These are phyloP conservation scores for Labeo calbasu DNA, from an alignment of 2,797 vertebrate genomes.

Conservation along the genomic window DNA sequence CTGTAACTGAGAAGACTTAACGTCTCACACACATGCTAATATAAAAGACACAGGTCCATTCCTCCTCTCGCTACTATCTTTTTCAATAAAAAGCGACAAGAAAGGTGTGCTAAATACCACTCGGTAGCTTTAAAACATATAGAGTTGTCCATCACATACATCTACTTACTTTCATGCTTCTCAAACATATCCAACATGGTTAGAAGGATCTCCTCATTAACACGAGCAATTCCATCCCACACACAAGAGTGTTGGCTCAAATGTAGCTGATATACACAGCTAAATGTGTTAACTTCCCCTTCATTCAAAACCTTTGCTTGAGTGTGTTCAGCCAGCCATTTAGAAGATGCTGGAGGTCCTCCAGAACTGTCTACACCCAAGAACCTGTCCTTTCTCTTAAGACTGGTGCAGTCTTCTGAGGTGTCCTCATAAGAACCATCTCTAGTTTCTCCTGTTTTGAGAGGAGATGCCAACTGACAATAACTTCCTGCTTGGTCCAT, in stretches of 20 bases:
- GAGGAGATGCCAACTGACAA: not conserved
- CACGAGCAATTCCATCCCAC: constrained; percentile 64
- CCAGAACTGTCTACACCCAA: not conserved
- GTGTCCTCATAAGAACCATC: constrained; percentile 8
- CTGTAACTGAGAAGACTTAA: no score
- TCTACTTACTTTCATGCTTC: constrained; percentile 60
- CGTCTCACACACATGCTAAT: not conserved
- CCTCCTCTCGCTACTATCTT: not conserved
- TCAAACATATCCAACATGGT: constrained; percentile 65
- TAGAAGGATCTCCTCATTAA: constrained; percentile 65
- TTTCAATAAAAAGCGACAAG: not conserved
- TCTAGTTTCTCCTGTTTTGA: not conserved
- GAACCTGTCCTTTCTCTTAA: constrained; percentile 1
- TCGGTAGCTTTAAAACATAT: not conserved
- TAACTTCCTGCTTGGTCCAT: constrained; percentile 26
- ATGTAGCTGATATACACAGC: constrained; percentile 53
- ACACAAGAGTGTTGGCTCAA: constrained; percentile 55
- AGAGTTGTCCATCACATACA: constrained; percentile 8
- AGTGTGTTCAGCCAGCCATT: not conserved
- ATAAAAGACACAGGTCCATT: not conserved
- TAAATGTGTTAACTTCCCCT: constrained; percentile 18
- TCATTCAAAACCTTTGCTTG: constrained; percentile 11
- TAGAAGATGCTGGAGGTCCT: not conserved
- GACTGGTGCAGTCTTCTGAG: not conserved
- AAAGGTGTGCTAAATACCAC: not conserved